phyloP scores from a whole-genome alignment of 1,140 invertebrate genomes.

The Zaprionus lachaisei region DNA sequence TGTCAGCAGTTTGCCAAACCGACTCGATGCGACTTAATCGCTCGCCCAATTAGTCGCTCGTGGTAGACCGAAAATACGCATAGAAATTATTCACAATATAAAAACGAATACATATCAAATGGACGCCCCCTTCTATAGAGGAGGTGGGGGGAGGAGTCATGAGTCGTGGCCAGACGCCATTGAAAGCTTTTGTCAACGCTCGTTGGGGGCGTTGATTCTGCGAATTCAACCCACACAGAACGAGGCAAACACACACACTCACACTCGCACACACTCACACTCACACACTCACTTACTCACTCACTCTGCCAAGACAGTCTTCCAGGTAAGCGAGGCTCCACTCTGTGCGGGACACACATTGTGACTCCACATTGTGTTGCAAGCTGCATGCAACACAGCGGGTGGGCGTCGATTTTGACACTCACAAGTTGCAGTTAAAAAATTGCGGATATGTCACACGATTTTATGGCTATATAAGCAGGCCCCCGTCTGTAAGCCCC shows the following conservation, averaged over 20 bases:
- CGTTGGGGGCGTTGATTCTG: constrained; percentile 54
- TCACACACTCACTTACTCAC: not conserved
- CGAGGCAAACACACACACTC: not conserved
- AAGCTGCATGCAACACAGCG: constrained; percentile 55
- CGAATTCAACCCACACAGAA: constrained; percentile 42
- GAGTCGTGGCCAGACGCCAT: constrained; percentile 34
- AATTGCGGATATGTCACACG: constrained; percentile 84
- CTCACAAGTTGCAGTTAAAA: constrained; percentile 72
- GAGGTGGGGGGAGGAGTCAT: not conserved
- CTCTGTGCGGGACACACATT: not conserved
- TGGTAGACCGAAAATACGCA: constrained; percentile 49
- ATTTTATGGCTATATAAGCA: constrained; percentile 77
- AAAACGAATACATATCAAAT: constrained; percentile 43
- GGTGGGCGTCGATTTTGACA: constrained; percentile 75
- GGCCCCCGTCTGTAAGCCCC: not conserved
- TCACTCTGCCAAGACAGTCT: constrained; percentile 61
- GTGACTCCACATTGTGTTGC: constrained; percentile 12
- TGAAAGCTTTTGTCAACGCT: constrained; percentile 80
- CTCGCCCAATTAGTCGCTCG: constrained; percentile 71
- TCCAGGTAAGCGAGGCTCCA: constrained; percentile 49
- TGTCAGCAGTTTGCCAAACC: constrained; percentile 71
- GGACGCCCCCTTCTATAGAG: constrained; percentile 10
- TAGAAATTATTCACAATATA: constrained; percentile 45
- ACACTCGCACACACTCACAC: not conserved
- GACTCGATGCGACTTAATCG: constrained; percentile 52